Conservation (phyloP, 2,797 vertebrate species). For the Sebastes itinus region DNA sequence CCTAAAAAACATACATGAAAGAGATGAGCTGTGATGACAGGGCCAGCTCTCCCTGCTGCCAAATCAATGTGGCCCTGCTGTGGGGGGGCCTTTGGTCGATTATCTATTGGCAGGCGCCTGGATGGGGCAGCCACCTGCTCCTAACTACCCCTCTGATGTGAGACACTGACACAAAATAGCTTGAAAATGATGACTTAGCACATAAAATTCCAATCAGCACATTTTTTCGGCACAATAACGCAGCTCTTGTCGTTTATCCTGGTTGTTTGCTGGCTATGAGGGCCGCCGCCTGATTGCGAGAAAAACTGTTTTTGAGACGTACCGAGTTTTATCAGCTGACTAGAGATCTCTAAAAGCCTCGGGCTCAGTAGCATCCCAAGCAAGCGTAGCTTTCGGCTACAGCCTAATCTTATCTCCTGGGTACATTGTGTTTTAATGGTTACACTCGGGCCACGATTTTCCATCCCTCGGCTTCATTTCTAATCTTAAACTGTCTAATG, state of each 20-base stretch:
- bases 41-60: slow-evolving; percentile 55
- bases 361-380: slow-evolving; percentile 45
- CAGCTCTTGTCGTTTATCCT: slow-evolving; percentile 21
- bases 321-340: slow-evolving; percentile 40
- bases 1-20: slow-evolving; percentile 41
- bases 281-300: slow-evolving; percentile 26
- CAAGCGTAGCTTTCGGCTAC: slow-evolving; percentile 55
- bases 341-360: slow-evolving; percentile 48
- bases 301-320: slow-evolving; percentile 38
- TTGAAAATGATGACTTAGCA: slow-evolving; percentile 56
- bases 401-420: slow-evolving; percentile 72
- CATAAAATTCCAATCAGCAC: slow-evolving; percentile 48
- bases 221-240: slow-evolving; percentile 24
- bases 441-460: slow-evolving; percentile 56
- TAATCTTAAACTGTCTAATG: slow-evolving; percentile 59
- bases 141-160: slow-evolving; percentile 61
- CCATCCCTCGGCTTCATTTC: slow-evolving; percentile 47
- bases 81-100: slow-evolving; percentile 72
- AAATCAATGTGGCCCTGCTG: slow-evolving; percentile 77
- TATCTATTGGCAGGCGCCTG: slow-evolving; percentile 76
- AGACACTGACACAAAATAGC: slow-evolving; percentile 60
- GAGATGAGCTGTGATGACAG: slow-evolving; percentile 50
- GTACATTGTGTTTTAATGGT: slow-evolving; percentile 61
- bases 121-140: slow-evolving; percentile 77
- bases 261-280: slow-evolving; percentile 25